Evolutionary conservation across 2,888 invertebrate genomes (phyloP).

Genomic region (Pristionchus fissidentatus): DNA sequence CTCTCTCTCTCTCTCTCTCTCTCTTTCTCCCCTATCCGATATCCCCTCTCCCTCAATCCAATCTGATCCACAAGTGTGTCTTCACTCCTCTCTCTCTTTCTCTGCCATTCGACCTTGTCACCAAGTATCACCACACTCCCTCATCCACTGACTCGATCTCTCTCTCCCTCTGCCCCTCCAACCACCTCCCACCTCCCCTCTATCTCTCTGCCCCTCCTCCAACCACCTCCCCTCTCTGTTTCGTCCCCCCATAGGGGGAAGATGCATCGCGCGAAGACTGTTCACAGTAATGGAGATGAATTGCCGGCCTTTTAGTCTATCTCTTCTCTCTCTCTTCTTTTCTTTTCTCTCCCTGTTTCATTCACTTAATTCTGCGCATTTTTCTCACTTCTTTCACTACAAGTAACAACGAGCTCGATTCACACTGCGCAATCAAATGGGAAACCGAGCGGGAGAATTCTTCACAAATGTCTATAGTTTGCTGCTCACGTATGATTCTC

Average conservation of each 20-base stretch:
- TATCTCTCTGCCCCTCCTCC: background rate
- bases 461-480: background rate
- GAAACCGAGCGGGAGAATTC: too few species aligned
- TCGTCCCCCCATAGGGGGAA: background rate
- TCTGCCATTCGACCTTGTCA: conserved; percentile 44
- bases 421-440: too few species aligned
- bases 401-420: too few species aligned
- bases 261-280: conserved; percentile 33
- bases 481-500: background rate
- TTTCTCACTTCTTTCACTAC: background rate
- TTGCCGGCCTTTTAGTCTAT: background rate
- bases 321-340: conserved; percentile 15
- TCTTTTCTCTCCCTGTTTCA: conserved; percentile 20
- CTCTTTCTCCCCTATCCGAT: conserved; percentile 3
- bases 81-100: conserved; percentile 13
- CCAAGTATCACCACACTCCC: conserved; percentile 41
- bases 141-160: conserved; percentile 34
- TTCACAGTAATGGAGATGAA: conserved; percentile 36
- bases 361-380: background rate
- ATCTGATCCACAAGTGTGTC: background rate
- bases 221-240: background rate
- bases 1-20: background rate
- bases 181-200: background rate
- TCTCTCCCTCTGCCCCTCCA: background rate
- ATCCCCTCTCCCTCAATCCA: background rate